These are phyloP conservation scores for Halcyon malimbica DNA, from an alignment of 2,113 vertebrate species.

Conservation along the genomic window DNA sequence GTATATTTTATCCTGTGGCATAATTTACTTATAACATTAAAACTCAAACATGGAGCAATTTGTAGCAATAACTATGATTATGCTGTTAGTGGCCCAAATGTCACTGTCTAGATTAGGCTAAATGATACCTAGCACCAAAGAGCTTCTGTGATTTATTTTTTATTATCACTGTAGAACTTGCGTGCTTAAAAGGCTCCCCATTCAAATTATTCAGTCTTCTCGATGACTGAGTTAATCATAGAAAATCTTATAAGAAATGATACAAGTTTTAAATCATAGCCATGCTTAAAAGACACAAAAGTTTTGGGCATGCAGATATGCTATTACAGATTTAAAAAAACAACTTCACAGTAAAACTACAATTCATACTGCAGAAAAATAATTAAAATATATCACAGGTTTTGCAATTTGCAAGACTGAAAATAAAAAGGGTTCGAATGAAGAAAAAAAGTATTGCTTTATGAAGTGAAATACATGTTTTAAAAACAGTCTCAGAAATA, in stretches of 20 bases:
- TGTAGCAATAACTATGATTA: conserved; percentile 83
- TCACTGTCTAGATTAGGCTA: conserved; percentile 78
- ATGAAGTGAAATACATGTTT: conserved; percentile 9
- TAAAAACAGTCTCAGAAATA: conserved; percentile 20
- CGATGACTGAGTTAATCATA: conserved; percentile 30
- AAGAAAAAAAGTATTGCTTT: conserved; percentile 11
- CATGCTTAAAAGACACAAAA: conserved; percentile 14
- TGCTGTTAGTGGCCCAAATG: conserved; percentile 79
- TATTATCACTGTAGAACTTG: conserved; percentile 74
- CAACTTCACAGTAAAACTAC: conserved; percentile 15
- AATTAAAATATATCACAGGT: conserved; percentile 36
- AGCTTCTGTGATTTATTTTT: conserved; percentile 79
- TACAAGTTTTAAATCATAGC: conserved; percentile 55
- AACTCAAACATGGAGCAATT: conserved; percentile 82
- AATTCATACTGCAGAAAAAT: neutral
- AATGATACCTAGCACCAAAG: conserved; percentile 76
- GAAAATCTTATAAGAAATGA: conserved; percentile 56
- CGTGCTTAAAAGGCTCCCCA: conserved; percentile 65
- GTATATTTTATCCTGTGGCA: conserved; percentile 80
- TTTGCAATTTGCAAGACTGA: neutral
- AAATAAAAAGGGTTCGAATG: conserved; percentile 19
- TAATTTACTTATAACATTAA: conserved; percentile 86
- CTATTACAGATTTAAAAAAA: conserved; percentile 23
- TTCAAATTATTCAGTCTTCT: conserved; percentile 63
- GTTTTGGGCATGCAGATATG: neutral